Percentiles rank a stretch among this genome's conserved stretches.
Evolutionary conservation across 2,888 invertebrate species (phyloP).

Genomic region (Coremacera marginata): DNA sequence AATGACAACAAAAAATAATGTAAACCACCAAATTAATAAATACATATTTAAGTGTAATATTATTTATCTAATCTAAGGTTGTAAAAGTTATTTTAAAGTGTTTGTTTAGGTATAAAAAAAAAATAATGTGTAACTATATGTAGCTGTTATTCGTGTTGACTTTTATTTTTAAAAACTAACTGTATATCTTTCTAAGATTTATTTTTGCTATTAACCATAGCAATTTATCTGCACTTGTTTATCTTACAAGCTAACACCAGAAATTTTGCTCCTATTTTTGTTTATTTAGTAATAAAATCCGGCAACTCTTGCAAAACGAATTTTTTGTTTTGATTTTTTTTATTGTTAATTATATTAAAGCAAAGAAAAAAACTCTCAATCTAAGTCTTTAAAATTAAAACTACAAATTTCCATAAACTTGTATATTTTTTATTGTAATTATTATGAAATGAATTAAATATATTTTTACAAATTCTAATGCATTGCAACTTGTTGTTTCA

Average conservation of each 20-base stretch:
- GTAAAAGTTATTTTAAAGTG: neutral
- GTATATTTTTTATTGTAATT: slow-evolving; percentile 31
- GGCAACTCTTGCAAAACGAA: neutral
- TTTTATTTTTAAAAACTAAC: neutral
- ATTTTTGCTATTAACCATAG: too few relatives aligned
- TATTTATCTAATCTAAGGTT: neutral
- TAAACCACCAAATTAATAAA: slow-evolving; percentile 23
- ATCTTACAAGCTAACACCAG: neutral
- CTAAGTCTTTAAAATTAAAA: neutral
- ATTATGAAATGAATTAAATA: slow-evolving; percentile 32
- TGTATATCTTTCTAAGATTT: too few relatives aligned
- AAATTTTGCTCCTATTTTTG: neutral
- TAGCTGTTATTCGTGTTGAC: neutral
- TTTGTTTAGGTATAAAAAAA: neutral
- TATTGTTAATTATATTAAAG: too few relatives aligned
- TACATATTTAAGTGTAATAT: neutral
- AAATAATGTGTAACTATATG: neutral
- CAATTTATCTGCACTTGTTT: too few relatives aligned
- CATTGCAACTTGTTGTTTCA: neutral
- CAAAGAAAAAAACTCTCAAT: neutral
- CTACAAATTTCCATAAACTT: slow-evolving; percentile 11
- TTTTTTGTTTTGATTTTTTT: too few relatives aligned
- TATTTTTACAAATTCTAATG: slow-evolving; percentile 31
- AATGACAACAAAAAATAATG: neutral
- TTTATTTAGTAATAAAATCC: neutral